Conservation (phyloP, 2,888 invertebrate species). For the Heteromurus nitidus region DNA sequence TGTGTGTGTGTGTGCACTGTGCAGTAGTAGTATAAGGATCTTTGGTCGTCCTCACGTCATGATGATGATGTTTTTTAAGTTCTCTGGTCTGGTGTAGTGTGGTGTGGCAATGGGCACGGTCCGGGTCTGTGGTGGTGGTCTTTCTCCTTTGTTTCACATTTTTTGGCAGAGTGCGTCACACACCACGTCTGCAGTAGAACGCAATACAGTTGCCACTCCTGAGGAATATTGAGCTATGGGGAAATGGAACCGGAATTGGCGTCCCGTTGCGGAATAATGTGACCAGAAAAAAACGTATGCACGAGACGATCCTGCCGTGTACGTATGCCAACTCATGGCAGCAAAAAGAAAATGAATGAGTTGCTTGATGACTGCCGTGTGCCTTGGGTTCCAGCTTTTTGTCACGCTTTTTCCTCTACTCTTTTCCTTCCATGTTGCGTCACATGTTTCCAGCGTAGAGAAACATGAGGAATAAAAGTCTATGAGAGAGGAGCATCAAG, state of each 20-base stretch:
- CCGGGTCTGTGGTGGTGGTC: too few species aligned
- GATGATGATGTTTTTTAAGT: too few species aligned
- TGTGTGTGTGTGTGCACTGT: neutral
- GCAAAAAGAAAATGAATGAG: slow-evolving; percentile 3
- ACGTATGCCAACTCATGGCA: neutral
- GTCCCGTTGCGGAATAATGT: slow-evolving; percentile 51
- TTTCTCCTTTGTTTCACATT: too few species aligned
- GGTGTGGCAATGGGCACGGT: neutral
- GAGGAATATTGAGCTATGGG: slow-evolving; percentile 7
- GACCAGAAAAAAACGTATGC: neutral
- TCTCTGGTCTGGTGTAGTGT: neutral
- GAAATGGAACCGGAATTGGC: slow-evolving; percentile 49
- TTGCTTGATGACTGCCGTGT: slow-evolving; percentile 14
- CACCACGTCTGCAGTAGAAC: slow-evolving; percentile 37
- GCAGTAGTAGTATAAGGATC: neutral
- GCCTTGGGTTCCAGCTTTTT: neutral
- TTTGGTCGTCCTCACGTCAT: neutral
- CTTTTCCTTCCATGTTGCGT: neutral
- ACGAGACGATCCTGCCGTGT: neutral
- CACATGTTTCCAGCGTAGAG: too few species aligned
- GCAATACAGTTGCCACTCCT: neutral
- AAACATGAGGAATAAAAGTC: too few species aligned
- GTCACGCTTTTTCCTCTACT: neutral
- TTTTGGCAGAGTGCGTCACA: slow-evolving; percentile 28
- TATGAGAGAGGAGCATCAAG: too few species aligned